Evolutionary conservation across 30 jellyfish, hydroid and myxozoan genomes (phyloP), one percentile per base, ranked within the genome.

Genomic region (Aurelia aurita): DNA sequence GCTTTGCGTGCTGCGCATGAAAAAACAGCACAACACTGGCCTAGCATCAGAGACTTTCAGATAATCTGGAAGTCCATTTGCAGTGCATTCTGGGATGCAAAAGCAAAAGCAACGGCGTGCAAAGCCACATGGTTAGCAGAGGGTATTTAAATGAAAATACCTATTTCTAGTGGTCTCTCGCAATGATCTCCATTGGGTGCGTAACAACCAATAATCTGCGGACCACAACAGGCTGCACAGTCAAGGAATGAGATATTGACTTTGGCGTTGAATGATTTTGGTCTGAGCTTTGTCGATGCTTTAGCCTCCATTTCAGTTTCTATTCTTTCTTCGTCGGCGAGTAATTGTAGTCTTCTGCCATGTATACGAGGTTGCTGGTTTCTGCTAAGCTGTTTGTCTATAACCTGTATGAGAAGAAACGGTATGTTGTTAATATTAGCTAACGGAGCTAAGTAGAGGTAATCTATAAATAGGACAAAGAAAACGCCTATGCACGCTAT

Each of bases 121-220:
- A n/a, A n/a, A n/a, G n/a, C n/a, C n/a, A n/a, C n/a, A n/a, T n/a
- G 4, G 2, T 34, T 34, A 34, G 10, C 46, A 34, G 7, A 71
- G 19, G 14, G 28, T 58, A 20, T 9, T 51, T 2, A 20, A 27
- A 22, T 22, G 4, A 5, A 9, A 19, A 23, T 39, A 89, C 97
- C 97, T 59, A 82, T 89, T 67, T 89, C 97, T 21, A 89, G 82
- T 1, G 97, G 97, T 49, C 91, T 44, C 77, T 89, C 91, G 51
- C 97, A 89, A 76, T 89, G 97, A 26, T 89, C 97, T 21, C 97
- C 97, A 15, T 45, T 74, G 39, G 97, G 97, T 2, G 97, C 91
- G 73, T 89, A 89, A 55, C 97, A 89, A 3, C 97, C 97, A 69
- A 89, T 60, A 20, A 89, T 89, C 29, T 82, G 86, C 21, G 97